phyloP scores from a whole-genome alignment of 2,113 vertebrate species.

The Platichthys flesus region DNA sequence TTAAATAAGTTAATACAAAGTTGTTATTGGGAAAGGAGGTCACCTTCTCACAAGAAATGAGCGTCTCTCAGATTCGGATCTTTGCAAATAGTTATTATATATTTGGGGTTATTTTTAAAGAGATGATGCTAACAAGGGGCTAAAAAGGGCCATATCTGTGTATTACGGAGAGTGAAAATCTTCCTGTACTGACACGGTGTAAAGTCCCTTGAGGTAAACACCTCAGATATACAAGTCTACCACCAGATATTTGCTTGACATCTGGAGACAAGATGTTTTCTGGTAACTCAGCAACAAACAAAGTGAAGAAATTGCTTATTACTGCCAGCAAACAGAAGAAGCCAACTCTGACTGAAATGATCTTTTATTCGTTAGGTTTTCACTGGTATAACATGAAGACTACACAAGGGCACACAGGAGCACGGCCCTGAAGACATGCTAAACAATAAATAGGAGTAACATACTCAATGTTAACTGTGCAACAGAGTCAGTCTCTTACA shows the following conservation, averaged over 20 bases:
- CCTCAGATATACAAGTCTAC: no score
- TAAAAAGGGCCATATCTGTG: not conserved
- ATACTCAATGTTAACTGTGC: conserved; percentile 43
- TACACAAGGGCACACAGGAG: conserved; percentile 64
- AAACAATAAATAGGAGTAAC: conserved; percentile 81
- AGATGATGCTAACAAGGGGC: not conserved
- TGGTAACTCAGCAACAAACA: not conserved
- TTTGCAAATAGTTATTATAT: no score
- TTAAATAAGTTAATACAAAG: no score
- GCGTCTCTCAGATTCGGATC: no score
- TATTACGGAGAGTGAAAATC: no score
- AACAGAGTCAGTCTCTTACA: conserved; percentile 28
- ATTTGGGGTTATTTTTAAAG: not conserved
- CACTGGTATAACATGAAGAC: conserved; percentile 69
- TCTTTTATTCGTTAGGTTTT: conserved; percentile 77
- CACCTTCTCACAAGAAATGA: no score
- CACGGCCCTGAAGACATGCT: conserved; percentile 59
- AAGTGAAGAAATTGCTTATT: not conserved
- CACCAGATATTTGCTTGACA: not conserved
- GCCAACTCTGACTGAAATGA: conserved; percentile 30
- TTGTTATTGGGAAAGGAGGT: no score
- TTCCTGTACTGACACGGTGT: no score
- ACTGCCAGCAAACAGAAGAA: not conserved
- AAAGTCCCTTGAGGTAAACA: no score
- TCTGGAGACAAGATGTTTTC: not conserved